phyloP scores from a whole-genome alignment of 2,888 invertebrate species.

The Platerodrilus igneus region DNA sequence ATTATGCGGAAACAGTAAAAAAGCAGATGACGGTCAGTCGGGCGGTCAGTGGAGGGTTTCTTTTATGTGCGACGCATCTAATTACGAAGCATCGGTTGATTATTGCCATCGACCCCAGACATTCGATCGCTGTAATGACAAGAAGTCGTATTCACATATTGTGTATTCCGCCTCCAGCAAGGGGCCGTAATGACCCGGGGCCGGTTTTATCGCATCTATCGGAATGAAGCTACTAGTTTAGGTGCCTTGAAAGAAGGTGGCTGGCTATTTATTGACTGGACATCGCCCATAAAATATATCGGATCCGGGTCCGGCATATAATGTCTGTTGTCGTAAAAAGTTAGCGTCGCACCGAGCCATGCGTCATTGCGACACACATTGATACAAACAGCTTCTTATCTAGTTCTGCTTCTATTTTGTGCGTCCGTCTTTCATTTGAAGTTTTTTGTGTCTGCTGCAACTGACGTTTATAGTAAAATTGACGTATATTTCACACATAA shows the following conservation, averaged over 20 bases:
- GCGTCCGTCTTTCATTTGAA: conserved; percentile 21
- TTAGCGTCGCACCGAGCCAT: conserved; percentile 41
- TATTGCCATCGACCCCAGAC: conserved; percentile 37
- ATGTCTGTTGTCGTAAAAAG: conserved; percentile 45
- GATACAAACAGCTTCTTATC: conserved; percentile 39
- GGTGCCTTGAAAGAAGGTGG: conserved; percentile 39
- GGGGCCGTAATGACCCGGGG: conserved; percentile 36
- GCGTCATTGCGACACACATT: conserved; percentile 46
- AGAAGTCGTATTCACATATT: conserved; percentile 37
- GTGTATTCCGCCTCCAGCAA: conserved; percentile 44
- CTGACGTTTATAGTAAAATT: conserved; percentile 31
- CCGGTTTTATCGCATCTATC: conserved; percentile 37
- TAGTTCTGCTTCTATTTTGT: conserved; percentile 31
- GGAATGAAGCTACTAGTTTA: conserved; percentile 25
- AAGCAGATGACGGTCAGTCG: conserved; percentile 56
- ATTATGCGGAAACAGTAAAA: conserved; percentile 59
- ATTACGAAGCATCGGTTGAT: conserved; percentile 44
- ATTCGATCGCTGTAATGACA: conserved; percentile 24
- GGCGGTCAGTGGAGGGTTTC: conserved; percentile 38
- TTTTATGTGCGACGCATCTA: conserved; percentile 48
- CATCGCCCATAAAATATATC: conserved; percentile 51
- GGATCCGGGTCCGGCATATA: conserved; percentile 39
- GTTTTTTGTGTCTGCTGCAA: conserved; percentile 24
- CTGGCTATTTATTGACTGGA: conserved; percentile 50
- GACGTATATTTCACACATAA: conserved; percentile 29